phyloP scores from a whole-genome alignment of 2,888 invertebrate species.

The Zygogramma bicolorata region DNA sequence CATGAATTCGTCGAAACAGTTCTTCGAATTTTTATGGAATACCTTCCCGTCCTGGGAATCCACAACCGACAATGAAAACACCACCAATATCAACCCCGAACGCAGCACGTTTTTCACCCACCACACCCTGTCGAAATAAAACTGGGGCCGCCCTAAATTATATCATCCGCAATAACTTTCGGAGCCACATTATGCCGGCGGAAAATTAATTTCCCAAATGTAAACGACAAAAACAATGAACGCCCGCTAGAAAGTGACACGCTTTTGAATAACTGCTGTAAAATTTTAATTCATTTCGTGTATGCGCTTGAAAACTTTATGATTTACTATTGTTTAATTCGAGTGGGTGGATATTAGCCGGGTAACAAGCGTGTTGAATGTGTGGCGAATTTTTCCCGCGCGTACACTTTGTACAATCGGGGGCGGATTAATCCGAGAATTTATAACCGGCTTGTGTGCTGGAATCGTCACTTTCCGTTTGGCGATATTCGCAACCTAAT shows the following conservation, averaged over 20 bases:
- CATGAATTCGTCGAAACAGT: too few relatives aligned
- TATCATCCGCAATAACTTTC: constrained; percentile 11
- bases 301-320: constrained; percentile 63
- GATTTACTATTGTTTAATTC: constrained; percentile 61
- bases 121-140: constrained; percentile 6
- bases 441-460: background rate
- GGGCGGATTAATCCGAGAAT: background rate
- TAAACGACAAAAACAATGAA: constrained; percentile 59
- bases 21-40: too few relatives aligned
- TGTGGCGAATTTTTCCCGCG: constrained; percentile 55
- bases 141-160: background rate
- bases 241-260: constrained; percentile 53
- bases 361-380: constrained; percentile 52
- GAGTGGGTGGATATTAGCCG: constrained; percentile 55
- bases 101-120: background rate
- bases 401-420: background rate
- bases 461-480: background rate
- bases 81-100: background rate
- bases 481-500: background rate
- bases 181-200: constrained; percentile 3
- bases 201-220: constrained; percentile 58
- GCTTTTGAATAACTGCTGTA: constrained; percentile 59
- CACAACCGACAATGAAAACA: background rate
- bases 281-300: constrained; percentile 65
- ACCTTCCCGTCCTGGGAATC: background rate